Evolutionary conservation across 64 coral and sea anemone species (phyloP), one percentile per base, ranked within the genome.

Genomic region (Catalaphyllia jardinei): DNA sequence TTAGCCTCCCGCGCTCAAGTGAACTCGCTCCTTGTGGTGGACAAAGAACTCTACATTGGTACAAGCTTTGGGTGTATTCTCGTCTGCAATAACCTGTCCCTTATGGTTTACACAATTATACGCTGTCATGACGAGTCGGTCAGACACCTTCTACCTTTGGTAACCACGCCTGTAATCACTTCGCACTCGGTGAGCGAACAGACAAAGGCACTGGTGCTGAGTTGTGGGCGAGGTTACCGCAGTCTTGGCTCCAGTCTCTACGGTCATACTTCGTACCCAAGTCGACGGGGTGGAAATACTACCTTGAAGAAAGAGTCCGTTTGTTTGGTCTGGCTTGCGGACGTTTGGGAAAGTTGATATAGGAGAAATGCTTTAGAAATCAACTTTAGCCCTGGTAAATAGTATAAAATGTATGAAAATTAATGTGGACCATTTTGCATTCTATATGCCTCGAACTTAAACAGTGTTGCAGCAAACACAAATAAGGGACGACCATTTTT

Each of bases 31-130:
- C 85, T 99, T 50, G 97, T 88, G 16, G 94, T 95, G 72, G 94
- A 95, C 62, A 77, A 79, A 79, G 97, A 99, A 62, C 83, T 99
- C 54, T 99, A 95, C 74, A 88, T 99, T 22, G 97, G 94, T 14
- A 99, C 97, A 57, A 95, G 91, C 31, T 95, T 88, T 91, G 97
- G 97, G 6, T 99, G 97, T 71, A 93, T 95, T 74, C 86, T 99
- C 13, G 97, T 99, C 3, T 99, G 97, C 46, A 91, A 95, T 54
- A 99, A 93, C 57, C 90, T 99, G 35, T 93, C 94, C 3, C 78
- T 99, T 4, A 90, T 94, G 89, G 94, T 99, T 7, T 93, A 95
- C 73, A 93, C 97, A 10, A 88, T 99, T 11, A 93, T 99, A 46
- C 93, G 97, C 18, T 95, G 88, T 55, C 97, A 99, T 62, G 93